Evolutionary conservation across 1,140 invertebrate genomes (phyloP).

Genomic region (Tetragonula clypearis): DNA sequence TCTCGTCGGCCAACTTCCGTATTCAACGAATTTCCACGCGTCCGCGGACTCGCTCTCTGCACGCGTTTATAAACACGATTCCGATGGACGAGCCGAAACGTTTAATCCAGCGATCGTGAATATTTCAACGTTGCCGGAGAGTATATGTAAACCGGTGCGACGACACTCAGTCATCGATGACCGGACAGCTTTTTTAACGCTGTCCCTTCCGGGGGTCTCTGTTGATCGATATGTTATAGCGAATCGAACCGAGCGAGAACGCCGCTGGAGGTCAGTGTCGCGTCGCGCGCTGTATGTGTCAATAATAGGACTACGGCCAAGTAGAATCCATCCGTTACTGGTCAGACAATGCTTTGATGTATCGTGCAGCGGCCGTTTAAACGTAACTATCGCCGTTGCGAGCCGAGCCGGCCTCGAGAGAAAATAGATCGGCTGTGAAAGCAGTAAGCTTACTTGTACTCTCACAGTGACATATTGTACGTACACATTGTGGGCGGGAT

Average conservation of each 20-base stretch:
- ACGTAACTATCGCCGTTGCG: neutral
- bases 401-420: too few species aligned
- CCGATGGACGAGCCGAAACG: constrained; percentile 1
- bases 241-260: neutral
- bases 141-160: constrained; percentile 3
- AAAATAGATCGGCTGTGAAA: too few species aligned
- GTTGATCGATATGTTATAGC: neutral
- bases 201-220: neutral
- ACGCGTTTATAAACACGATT: constrained; percentile 31
- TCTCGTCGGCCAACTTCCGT: neutral
- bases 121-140: constrained; percentile 12
- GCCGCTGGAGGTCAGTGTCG: neutral
- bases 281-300: neutral
- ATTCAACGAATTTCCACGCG: constrained; percentile 4
- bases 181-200: neutral
- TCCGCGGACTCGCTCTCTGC: neutral
- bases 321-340: neutral
- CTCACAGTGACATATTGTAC: too few species aligned
- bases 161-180: constrained; percentile 12
- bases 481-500: too few species aligned
- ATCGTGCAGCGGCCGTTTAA: neutral
- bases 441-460: neutral
- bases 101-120: constrained; percentile 36
- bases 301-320: neutral
- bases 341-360: constrained; percentile 6